phyloP scores from a whole-genome alignment of 2,113 vertebrate species.

The Agelaius tricolor region DNA sequence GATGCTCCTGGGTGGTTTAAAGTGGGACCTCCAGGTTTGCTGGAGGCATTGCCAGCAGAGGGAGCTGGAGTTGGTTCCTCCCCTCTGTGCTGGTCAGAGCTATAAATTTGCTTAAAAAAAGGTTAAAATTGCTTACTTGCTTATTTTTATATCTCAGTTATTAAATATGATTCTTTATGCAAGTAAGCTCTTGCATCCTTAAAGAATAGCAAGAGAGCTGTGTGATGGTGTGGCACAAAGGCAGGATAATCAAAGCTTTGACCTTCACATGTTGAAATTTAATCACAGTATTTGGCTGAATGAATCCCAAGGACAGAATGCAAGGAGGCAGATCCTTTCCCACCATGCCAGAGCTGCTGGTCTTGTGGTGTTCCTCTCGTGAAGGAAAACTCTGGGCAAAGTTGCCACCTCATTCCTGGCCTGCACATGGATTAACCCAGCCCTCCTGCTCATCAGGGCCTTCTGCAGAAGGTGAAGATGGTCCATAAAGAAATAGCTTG shows the following conservation, averaged over 20 bases:
- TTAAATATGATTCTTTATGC: background rate
- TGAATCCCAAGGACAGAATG: background rate
- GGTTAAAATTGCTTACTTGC: too few species aligned
- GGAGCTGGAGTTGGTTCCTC: constrained; percentile 18
- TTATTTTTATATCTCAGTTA: too few species aligned
- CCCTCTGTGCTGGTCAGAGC: background rate
- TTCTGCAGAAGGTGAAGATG: background rate
- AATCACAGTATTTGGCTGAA: background rate
- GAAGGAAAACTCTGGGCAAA: background rate
- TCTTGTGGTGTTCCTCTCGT: background rate
- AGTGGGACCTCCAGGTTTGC: background rate
- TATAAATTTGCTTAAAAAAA: background rate
- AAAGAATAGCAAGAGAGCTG: background rate
- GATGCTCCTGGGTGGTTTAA: background rate
- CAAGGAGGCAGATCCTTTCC: background rate
- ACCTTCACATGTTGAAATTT: background rate
- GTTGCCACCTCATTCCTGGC: background rate
- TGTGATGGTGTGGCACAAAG: background rate
- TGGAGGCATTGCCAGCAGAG: constrained; percentile 54
- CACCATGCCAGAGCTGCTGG: background rate
- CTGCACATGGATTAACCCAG: background rate
- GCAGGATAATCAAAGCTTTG: background rate
- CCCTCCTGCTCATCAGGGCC: background rate
- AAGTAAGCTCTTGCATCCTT: background rate
- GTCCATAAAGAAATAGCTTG: background rate